Evolutionary conservation across 2,888 invertebrate genomes (phyloP), one percentile per base, ranked within the genome.

Genomic region (Ectemnius continuus): DNA sequence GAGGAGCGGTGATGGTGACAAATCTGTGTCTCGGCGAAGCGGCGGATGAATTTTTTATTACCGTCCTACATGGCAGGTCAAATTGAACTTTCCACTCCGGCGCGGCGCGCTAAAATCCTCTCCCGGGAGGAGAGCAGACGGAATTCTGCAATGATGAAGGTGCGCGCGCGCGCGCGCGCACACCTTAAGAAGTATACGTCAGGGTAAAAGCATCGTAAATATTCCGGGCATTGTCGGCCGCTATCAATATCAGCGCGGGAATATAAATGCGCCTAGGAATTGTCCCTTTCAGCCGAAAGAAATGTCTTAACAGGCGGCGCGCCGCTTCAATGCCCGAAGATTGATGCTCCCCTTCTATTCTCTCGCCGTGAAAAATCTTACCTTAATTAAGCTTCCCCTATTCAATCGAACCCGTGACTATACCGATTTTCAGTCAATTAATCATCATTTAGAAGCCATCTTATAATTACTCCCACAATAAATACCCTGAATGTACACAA

Each of bases 201-300:
- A 45, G 52, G 66, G 61, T 69, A 63, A 78, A 76, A 64, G 76
- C 66, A 64, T 46, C 68, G 66, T 73, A 80, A 80, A 80, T 78
- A 74, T 57, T 59, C 67, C 36, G 36, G 36, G 36, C 36, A 36
- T 36, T 36, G 36, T 36, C 36, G 36, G 36, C 36, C 36, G 36
- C 36, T 36, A 36, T 36, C 36, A 36, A 36, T 36, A 36, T 36
- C 36, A 36, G 36, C 8, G 1, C 46, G 48, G 59, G 28, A 70
- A 70, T 59, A 65, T 58, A 65, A 70, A 65, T 66, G 58, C 18
- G 23, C 36, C 36, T 36, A 36, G 36, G 36, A 36, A 36, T 36
- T 36, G 36, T 36, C 36, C 36, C 36, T 36, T 36, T 6, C 36
- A 6, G 11, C 5, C 36, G 36, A 11, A 36, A 36, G 36, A 36